Base-by-base conservation (phyloP, 2,888 invertebrate genomes). In the Agrochola litura region DNA sequence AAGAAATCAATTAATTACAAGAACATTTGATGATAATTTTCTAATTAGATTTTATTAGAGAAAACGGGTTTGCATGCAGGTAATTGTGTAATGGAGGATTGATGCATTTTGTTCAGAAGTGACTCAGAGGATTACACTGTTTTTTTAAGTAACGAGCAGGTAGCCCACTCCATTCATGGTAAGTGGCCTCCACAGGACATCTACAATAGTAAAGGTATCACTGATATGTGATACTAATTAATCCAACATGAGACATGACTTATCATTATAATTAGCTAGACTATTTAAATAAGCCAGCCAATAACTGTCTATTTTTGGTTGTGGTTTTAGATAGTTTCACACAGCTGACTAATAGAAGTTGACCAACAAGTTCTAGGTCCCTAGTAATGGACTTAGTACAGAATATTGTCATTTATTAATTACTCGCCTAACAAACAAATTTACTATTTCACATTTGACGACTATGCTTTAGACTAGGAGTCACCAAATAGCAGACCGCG, bases 11-110 rank as follows among this genome's bases (percentile, higher is more conserved):
- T 63, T 25, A 46, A 46, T 37, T 49, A 64, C 14, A 43, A 37
- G 66, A 64, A 52, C 22, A 80, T 64, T 80, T 58, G 16, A 58
- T 80, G 49, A 73, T 6, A 22, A 0, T 61, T 81, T 66, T 61
- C 52, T 46, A 74, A 46, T 61, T 49, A 19, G 8, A 74, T 37
- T 81, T 58, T 66, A 37, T 54, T 25, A 46, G 64, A 60, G 52
- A 73, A 65, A 65, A 81, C 5, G 0, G 14, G 61, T 78, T 72
- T 58, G 56, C 63, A 79, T 79, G 72, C 56, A 58, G 49, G 12
- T 72, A 78, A 64, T 78, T 80, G 49, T 37, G n/a, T 22, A 64
- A 22, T n/a, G 6, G 41, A 56, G 8, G 22, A 43, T 41, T 56
- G 41, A 49, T n/a, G 49, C n/a, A 71, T 56, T 64, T 58, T 52